phyloP scores from a whole-genome alignment of 1,140 invertebrate species.

The Macrocentrus cingulum region DNA sequence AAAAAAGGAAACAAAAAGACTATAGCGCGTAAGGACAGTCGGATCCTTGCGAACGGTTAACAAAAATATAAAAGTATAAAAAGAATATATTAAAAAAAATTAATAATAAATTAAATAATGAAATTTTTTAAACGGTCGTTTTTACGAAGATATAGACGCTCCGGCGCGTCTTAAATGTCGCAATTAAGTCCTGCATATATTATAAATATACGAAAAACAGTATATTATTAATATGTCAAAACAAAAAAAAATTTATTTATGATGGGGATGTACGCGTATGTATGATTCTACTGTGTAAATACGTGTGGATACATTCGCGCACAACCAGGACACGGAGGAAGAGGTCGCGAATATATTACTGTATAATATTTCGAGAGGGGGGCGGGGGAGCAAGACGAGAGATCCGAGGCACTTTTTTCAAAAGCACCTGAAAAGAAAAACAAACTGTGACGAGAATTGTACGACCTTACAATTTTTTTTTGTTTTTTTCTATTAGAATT shows the following conservation, averaged over 20 bases:
- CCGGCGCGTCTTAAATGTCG: slow-evolving; percentile 27
- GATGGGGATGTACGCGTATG: slow-evolving; percentile 20
- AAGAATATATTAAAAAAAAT: slow-evolving; percentile 11
- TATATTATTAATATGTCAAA: slow-evolving; percentile 25
- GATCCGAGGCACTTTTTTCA: too few relatives aligned
- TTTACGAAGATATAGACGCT: slow-evolving; percentile 30
- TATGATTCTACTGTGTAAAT: slow-evolving; percentile 21
- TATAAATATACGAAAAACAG: slow-evolving; percentile 26
- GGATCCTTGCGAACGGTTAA: slow-evolving; percentile 24
- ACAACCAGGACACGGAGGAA: slow-evolving; percentile 2
- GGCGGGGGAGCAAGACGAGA: too few relatives aligned
- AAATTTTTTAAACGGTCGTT: slow-evolving; percentile 28
- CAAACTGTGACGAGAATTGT: too few relatives aligned
- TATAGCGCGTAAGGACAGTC: slow-evolving; percentile 17
- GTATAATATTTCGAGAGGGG: too few relatives aligned
- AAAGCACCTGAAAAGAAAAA: too few relatives aligned
- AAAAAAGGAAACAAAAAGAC: slow-evolving; percentile 26
- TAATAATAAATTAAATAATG: slow-evolving; percentile 15
- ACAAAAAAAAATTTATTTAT: slow-evolving; percentile 17
- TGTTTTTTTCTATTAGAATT: too few relatives aligned
- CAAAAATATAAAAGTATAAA: slow-evolving; percentile 5
- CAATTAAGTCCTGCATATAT: slow-evolving; percentile 27
- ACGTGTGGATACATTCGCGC: slow-evolving; percentile 12
- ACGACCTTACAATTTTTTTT: too few relatives aligned
- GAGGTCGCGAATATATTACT: neutral